Base-by-base conservation (phyloP, 2,797 vertebrate species). In the Knipowitschia caucasica region DNA sequence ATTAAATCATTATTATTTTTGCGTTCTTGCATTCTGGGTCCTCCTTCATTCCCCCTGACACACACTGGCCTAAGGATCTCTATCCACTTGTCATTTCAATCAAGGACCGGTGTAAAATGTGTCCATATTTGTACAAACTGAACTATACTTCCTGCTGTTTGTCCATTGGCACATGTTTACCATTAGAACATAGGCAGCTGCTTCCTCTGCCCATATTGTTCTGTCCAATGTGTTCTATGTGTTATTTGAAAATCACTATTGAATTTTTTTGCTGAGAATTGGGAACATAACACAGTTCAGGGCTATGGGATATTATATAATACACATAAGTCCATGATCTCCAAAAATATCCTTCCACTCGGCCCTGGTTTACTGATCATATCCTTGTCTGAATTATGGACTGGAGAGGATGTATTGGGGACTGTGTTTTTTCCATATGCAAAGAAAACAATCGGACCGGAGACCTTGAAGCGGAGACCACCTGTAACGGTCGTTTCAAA, bases 401-500 rank as follows among this genome's bases (percentile, higher is more conserved):
- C n/a, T n/a, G n/a, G 78, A 76, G 81, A 80, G 66, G 71, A 52
- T 45, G 67, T 59, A 15, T 21, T 25, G 40, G 25, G 57, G 47
- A 45, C 10, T 34, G 47, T 31, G 77, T 85, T 84, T 84, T 83
- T 83, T 68, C 77, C 65, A 71, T 63, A 69, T 47, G 69, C 24
- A n/a, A 67, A 53, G 61, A 72, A 83, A 82, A 87, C 82, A 87
- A 77, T 77, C 54, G 76, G 51, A 39, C 11, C 24, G 36, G 52
- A 58, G 59, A 78, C 59, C 73, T 53, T 79, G 68, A 68, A 64
- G 52, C 3, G 56, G 53, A n/a, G 83, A 71, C 78, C 85, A 86
- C 85, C 84, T 88, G 85, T 54, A 77, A 77, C 80, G 83, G 81
- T 77, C 77, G 62, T 84, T 77, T 70, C 50, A 64, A 64, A 66